Conservation (phyloP, 2,113 vertebrate species). For the Polypterus bichir region DNA sequence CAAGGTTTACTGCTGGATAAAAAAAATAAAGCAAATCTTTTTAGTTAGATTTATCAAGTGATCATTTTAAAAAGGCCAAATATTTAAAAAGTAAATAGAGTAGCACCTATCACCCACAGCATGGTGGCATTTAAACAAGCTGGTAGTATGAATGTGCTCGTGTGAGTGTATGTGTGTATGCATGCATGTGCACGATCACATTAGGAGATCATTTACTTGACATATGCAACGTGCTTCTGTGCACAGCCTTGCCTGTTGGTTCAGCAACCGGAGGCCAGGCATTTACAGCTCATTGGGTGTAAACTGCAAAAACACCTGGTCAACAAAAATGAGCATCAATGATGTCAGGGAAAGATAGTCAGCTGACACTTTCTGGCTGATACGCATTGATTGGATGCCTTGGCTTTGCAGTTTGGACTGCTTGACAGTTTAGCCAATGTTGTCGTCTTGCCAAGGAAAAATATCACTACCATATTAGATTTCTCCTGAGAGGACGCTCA, state of each 20-base stretch:
- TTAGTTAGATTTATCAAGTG: too few species aligned
- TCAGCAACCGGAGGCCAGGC: neutral
- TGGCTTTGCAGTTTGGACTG: neutral
- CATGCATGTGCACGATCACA: neutral
- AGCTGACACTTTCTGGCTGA: neutral
- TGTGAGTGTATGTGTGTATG: neutral
- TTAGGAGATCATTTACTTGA: neutral
- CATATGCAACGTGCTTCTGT: constrained; percentile 1
- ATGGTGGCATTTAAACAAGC: neutral
- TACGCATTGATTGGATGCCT: constrained; percentile 5
- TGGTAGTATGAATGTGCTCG: neutral
- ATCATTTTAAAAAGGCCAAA: neutral
- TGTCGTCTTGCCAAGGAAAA: constrained; percentile 15
- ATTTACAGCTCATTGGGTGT: neutral
- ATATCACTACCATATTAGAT: constrained; percentile 17
- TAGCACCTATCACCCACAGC: neutral
- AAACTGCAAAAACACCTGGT: constrained; percentile 1
- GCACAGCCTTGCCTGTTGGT: neutral
- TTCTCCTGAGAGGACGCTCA: constrained; percentile 7
- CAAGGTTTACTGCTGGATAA: too few species aligned
- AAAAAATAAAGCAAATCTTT: too few species aligned
- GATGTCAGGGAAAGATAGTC: constrained; percentile 4
- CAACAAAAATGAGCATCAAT: neutral
- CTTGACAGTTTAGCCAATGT: neutral
- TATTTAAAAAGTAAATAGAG: neutral